A percentile compares a stretch with the other conserved stretches of the same genome.
Conservation (phyloP, 2,888 invertebrate species). For the Ochropacha duplaris region DNA sequence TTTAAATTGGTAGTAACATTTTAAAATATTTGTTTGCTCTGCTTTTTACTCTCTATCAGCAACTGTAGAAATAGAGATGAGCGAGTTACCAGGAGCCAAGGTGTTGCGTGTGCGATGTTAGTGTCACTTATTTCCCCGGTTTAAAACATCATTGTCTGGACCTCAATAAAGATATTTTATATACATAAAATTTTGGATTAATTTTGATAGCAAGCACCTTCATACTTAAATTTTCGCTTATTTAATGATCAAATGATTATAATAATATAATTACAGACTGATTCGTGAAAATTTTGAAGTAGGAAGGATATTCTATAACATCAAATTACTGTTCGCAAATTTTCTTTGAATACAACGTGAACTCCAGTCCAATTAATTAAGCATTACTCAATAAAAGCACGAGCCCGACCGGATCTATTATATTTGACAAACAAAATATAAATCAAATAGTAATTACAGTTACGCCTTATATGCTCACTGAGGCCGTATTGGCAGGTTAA, state of each 20-base stretch:
- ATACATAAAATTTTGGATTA: neutral
- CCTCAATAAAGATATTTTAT: neutral
- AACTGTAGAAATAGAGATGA: no score
- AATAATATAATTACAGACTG: neutral
- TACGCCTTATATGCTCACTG: slow-evolving; percentile 61
- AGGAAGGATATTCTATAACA: no score
- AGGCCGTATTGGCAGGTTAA: slow-evolving; percentile 58
- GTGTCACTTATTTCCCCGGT: no score
- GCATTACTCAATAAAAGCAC: neutral
- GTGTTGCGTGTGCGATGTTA: no score
- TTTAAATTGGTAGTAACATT: no score
- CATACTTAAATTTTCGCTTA: neutral
- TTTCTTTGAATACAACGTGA: no score
- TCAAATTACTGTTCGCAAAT: no score
- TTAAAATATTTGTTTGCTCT: no score
- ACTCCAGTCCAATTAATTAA: neutral
- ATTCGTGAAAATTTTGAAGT: neutral
- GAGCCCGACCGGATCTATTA: neutral
- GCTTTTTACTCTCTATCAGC: no score
- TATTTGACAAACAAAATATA: neutral
- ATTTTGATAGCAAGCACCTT: no score
- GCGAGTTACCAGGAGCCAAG: no score
- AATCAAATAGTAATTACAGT: slow-evolving; percentile 28
- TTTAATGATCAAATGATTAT: neutral
- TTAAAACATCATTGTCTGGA: neutral